Percentiles rank a stretch among this genome's conserved stretches.
Conservation (phyloP, 1,140 invertebrate species). For the Musca domestica region DNA sequence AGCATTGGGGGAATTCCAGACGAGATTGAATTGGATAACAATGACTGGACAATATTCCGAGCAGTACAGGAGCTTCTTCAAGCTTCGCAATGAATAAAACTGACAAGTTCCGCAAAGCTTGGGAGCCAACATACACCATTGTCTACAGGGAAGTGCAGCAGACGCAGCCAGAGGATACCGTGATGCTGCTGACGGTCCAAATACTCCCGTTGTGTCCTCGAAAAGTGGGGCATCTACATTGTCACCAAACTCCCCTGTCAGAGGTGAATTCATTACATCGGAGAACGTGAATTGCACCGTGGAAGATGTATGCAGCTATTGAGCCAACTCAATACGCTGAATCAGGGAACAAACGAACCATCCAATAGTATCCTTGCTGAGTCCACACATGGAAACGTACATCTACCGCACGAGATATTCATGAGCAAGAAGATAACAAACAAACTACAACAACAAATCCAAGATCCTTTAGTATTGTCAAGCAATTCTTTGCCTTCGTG, state of each 20-base stretch:
- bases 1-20: slow-evolving; percentile 78
- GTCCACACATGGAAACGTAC: slow-evolving; percentile 10
- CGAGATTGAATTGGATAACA: slow-evolving; percentile 78
- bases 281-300: slow-evolving; percentile 68
- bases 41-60: slow-evolving; percentile 87
- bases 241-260: slow-evolving; percentile 54
- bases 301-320: slow-evolving; percentile 82
- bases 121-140: slow-evolving; percentile 91
- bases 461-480: slow-evolving; percentile 91
- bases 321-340: slow-evolving; percentile 74
- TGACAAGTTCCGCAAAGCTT: slow-evolving; percentile 83
- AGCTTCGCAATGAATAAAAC: slow-evolving; percentile 70
- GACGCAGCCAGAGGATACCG: slow-evolving; percentile 57
- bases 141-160: slow-evolving; percentile 65
- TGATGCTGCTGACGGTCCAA: slow-evolving; percentile 60
- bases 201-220: slow-evolving; percentile 62
- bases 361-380: slow-evolving; percentile 39
- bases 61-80: slow-evolving; percentile 84
- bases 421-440: slow-evolving; percentile 93
- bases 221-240: slow-evolving; percentile 59
- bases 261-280: slow-evolving; percentile 44
- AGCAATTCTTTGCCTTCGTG: slow-evolving; percentile 89
- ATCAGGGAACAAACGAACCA: slow-evolving; percentile 49
- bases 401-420: slow-evolving; percentile 72
- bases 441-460: slow-evolving; percentile 87